A percentile compares a stretch with the other conserved stretches of the same genome.
phyloP scores from a whole-genome alignment of 1,140 invertebrate genomes.

The Brachionus manjavacas region DNA sequence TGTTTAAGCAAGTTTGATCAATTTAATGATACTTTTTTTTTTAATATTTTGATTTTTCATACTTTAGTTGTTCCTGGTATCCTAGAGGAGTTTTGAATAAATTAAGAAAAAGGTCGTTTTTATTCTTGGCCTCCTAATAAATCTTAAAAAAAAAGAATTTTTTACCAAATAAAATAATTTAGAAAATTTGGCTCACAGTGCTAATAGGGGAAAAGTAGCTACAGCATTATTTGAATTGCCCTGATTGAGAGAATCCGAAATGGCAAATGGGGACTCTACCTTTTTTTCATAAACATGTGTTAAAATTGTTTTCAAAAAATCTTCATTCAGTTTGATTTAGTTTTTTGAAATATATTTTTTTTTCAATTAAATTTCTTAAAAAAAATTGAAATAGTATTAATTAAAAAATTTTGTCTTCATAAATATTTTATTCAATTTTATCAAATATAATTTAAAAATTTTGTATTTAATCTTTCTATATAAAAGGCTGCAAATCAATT shows the following conservation, averaged over 20 bases:
- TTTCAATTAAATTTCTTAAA: neutral
- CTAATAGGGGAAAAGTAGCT: neutral
- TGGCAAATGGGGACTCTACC: neutral
- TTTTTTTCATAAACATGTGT: neutral
- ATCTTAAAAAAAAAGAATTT: neutral
- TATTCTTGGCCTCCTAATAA: neutral
- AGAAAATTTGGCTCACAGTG: neutral
- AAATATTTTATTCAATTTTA: neutral
- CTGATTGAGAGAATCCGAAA: neutral
- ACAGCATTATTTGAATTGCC: constrained; percentile 10
- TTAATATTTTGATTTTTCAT: neutral
- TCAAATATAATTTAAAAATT: neutral
- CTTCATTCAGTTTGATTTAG: neutral
- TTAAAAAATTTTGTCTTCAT: neutral
- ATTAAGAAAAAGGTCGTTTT: neutral
- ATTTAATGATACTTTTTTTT: neutral
- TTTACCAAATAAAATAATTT: neutral
- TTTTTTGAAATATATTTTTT: neutral
- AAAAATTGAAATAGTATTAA: neutral
- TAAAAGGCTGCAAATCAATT: too few species aligned
- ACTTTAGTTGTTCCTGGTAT: neutral
- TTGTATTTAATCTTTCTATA: neutral
- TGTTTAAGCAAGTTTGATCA: too few species aligned
- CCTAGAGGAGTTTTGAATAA: neutral
- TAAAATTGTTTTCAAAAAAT: neutral